phyloP scores from a whole-genome alignment of 1,140 invertebrate species.

The Pseudachorutes palmiensis region DNA sequence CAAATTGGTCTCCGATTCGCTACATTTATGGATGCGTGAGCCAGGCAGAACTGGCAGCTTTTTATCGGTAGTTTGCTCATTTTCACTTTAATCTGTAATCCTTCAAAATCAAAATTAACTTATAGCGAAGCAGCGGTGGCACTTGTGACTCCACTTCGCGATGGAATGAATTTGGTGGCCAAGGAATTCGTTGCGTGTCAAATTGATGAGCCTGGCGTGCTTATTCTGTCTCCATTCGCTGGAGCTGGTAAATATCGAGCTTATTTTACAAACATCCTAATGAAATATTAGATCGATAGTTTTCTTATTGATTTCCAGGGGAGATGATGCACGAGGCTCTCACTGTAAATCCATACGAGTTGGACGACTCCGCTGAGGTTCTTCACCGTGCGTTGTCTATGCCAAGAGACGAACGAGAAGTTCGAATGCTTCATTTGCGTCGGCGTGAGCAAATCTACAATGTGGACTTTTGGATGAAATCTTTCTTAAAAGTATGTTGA shows the following conservation, averaged over 20 bases:
- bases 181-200: slow-evolving; percentile 90
- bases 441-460: slow-evolving; percentile 71
- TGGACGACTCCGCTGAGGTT: slow-evolving; percentile 75
- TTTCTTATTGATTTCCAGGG: slow-evolving; percentile 39
- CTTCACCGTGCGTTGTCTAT: slow-evolving; percentile 79
- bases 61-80: slow-evolving; percentile 51
- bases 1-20: slow-evolving; percentile 82
- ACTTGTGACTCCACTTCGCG: slow-evolving; percentile 73
- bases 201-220: slow-evolving; percentile 73
- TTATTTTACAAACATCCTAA: not conserved
- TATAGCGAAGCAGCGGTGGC: slow-evolving; percentile 69
- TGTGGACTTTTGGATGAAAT: slow-evolving; percentile 81
- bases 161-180: slow-evolving; percentile 89
- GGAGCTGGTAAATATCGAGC: slow-evolving; percentile 53
- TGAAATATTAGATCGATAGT: too few relatives aligned
- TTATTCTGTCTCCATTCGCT: slow-evolving; percentile 82
- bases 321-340: slow-evolving; percentile 86
- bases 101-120: not conserved
- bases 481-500: slow-evolving; percentile 62
- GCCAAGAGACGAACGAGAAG: slow-evolving; percentile 75
- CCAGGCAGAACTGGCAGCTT: slow-evolving; percentile 73
- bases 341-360: slow-evolving; percentile 81
- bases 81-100: not conserved
- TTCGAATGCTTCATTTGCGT: slow-evolving; percentile 76
- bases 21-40: slow-evolving; percentile 83